Evolutionary conservation across 37 sponge, comb jelly and placozoan species (phyloP).

Genomic region (Spongia lamella): DNA sequence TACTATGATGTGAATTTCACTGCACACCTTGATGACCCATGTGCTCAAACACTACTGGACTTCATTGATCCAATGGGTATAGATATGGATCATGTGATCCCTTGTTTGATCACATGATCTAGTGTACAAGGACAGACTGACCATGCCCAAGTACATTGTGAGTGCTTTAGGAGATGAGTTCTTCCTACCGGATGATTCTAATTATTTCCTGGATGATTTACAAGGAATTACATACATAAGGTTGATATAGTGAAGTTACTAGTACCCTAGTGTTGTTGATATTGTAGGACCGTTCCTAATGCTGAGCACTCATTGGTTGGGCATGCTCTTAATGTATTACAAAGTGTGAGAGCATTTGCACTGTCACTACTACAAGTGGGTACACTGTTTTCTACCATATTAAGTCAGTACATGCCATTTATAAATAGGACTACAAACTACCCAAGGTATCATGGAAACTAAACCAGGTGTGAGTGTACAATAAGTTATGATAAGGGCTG

Average conservation of each 20-base stretch:
- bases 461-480: constrained; percentile 3
- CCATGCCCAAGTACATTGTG: constrained; percentile 83
- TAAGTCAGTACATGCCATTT: neutral
- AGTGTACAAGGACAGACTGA: constrained; percentile 73
- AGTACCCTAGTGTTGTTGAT: constrained; percentile 1
- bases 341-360: constrained; percentile 52
- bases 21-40: constrained; percentile 49
- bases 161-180: constrained; percentile 91
- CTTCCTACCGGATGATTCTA: constrained; percentile 81
- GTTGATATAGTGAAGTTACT: constrained; percentile 14
- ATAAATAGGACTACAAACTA: constrained; percentile 25
- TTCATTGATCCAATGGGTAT: constrained; percentile 82
- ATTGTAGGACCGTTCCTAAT: constrained; percentile 75
- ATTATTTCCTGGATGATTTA: constrained; percentile 79
- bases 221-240: constrained; percentile 71
- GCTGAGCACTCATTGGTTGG: constrained; percentile 84
- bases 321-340: constrained; percentile 38
- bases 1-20: constrained; percentile 79
- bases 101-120: neutral
- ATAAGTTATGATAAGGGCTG: neutral
- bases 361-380: constrained; percentile 50
- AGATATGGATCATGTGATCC: neutral
- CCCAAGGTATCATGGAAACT: constrained; percentile 54
- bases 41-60: constrained; percentile 22
- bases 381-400: neutral